These are phyloP conservation scores for Galeopsomyia nigrocyanea DNA, from an alignment of 2,888 invertebrate genomes.

Conservation along the genomic window DNA sequence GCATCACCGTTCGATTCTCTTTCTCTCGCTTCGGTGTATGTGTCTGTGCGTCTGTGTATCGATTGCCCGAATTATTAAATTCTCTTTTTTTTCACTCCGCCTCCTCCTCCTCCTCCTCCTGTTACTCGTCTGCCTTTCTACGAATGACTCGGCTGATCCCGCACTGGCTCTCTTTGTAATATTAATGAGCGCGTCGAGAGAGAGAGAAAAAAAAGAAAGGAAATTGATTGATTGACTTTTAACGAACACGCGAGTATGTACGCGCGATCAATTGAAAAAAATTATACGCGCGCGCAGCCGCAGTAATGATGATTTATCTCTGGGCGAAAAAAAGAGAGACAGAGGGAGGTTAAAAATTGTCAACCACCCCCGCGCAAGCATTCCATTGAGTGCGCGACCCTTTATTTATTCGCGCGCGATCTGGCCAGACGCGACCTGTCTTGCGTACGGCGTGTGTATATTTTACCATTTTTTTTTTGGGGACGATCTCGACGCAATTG, in stretches of 20 bases:
- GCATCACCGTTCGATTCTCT: constrained; percentile 40
- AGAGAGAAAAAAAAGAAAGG: constrained; percentile 14
- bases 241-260: no score
- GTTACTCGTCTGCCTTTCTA: neutral
- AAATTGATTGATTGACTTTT: constrained; percentile 17
- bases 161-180: neutral
- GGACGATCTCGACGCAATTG: no score
- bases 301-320: constrained; percentile 75
- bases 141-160: constrained; percentile 36
- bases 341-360: constrained; percentile 46
- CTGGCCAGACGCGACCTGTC: constrained; percentile 60
- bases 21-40: neutral
- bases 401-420: constrained; percentile 61
- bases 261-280: no score
- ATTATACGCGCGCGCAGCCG: constrained; percentile 61
- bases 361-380: constrained; percentile 60
- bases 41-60: no score
- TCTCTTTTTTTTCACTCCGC: no score
- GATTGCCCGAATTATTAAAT: no score
- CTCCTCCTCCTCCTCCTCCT: no score
- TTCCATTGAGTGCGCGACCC: constrained; percentile 61
- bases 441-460: constrained; percentile 49
- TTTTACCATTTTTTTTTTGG: constrained; percentile 35
- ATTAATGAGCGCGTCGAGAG: constrained; percentile 12
- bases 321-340: constrained; percentile 70